Evolutionary conservation across 2,113 vertebrate genomes (phyloP).

Genomic region (Oncorhynchus tshawytscha): DNA sequence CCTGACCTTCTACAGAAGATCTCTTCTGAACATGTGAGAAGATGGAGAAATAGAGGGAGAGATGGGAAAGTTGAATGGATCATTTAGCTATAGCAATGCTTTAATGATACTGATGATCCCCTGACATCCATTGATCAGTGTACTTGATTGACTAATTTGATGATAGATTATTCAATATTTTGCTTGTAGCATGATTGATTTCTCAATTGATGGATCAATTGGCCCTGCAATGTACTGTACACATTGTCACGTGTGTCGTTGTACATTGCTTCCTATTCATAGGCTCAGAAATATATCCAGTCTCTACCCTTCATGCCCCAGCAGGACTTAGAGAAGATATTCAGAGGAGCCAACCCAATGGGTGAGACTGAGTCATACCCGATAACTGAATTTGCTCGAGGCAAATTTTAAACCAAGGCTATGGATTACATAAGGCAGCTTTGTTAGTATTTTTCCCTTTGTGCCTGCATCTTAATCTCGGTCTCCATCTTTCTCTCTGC

Average conservation of each 20-base stretch:
- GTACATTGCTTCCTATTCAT: conserved; percentile 31
- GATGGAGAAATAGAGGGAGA: conserved; percentile 25
- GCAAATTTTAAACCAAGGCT: background rate
- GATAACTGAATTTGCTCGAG: background rate
- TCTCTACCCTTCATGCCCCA: conserved; percentile 96
- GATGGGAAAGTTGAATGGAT: background rate
- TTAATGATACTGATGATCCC: too few species aligned
- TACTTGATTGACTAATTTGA: conserved; percentile 15
- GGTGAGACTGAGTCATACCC: conserved; percentile 73
- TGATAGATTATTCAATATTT: conserved; percentile 27
- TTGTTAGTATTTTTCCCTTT: background rate
- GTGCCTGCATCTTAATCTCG: background rate
- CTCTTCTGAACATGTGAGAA: conserved; percentile 92
- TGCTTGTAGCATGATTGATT: conserved; percentile 27
- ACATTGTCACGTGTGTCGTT: conserved; percentile 15
- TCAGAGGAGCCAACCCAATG: conserved; percentile 89
- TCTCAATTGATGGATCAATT: background rate
- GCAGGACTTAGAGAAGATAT: conserved; percentile 92
- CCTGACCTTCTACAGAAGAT: conserved; percentile 94
- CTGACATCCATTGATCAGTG: background rate
- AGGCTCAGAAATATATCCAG: conserved; percentile 98
- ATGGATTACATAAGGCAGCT: background rate
- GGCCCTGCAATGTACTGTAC: background rate
- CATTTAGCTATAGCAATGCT: background rate
- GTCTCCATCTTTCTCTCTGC: background rate